These are phyloP conservation scores for Buathra laborator DNA, from an alignment of 2,888 invertebrate species.

Conservation along the genomic window DNA sequence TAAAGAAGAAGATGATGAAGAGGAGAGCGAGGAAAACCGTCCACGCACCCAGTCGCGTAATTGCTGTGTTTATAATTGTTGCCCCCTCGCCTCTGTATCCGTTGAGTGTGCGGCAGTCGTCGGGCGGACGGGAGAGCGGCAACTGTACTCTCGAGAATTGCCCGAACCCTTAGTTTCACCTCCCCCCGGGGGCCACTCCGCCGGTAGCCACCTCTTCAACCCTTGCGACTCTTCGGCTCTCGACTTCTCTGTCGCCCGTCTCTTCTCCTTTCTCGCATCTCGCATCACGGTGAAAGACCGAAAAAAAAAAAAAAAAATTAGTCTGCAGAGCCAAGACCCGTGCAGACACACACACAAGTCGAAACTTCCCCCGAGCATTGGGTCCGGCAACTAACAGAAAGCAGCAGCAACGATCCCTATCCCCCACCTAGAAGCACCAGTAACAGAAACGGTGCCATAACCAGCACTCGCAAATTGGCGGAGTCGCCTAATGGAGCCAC, in stretches of 20 bases:
- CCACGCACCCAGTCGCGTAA: slow-evolving; percentile 75
- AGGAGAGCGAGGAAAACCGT: slow-evolving; percentile 63
- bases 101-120: slow-evolving; percentile 25
- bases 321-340: slow-evolving; percentile 72
- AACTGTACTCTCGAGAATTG: slow-evolving; percentile 66
- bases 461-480: slow-evolving; percentile 62
- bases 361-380: slow-evolving; percentile 14
- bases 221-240: slow-evolving; percentile 38
- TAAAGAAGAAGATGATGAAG: slow-evolving; percentile 46
- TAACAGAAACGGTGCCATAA: slow-evolving; percentile 50
- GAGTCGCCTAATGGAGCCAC: slow-evolving; percentile 64
- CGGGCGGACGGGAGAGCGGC: slow-evolving; percentile 34
- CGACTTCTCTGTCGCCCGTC: slow-evolving; percentile 34
- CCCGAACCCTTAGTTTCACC: slow-evolving; percentile 57
- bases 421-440: slow-evolving; percentile 22
- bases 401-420: not conserved
- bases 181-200: slow-evolving; percentile 58
- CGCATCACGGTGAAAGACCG: slow-evolving; percentile 53
- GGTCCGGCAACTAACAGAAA: slow-evolving; percentile 1
- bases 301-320: slow-evolving; percentile 74
- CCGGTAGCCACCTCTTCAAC: slow-evolving; percentile 67
- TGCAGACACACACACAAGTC: not conserved
- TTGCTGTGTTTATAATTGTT: slow-evolving; percentile 82
- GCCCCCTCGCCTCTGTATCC: slow-evolving; percentile 71
- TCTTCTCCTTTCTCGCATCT: slow-evolving; percentile 52